Base-by-base conservation (phyloP, 2,888 invertebrate species). In the Watsonalla cultraria region DNA sequence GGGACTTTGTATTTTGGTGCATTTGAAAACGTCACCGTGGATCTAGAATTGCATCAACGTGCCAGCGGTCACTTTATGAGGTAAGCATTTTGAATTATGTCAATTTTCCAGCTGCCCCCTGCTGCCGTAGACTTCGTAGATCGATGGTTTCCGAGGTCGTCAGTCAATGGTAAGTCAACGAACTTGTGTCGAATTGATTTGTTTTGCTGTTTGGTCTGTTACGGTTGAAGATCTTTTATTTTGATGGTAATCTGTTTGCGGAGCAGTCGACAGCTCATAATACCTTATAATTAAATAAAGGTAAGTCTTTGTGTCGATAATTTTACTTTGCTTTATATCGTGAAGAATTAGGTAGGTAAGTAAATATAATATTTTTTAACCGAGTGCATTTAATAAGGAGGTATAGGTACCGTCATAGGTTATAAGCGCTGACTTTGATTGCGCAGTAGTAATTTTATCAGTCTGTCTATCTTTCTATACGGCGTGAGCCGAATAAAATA, bases 21-120 rank as follows among this genome's bases (percentile, higher is more conserved):
- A 75, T 54, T 61, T 65, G 51, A 39, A 92, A 92, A 91, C 91
- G 74, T 79, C 93, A 94, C 86, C 90, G 92, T 94, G 94, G 94
- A 95, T 92, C 94, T 94, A 91, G 94, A 95, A 70, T 92, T 94
- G 80, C 94, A 94, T 76, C 94, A 94, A 91, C 93, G 94, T 91
- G 93, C 94, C 91, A 92, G 92, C 91, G 94, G 94, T 90, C 94
- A 94, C 92, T 94, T 94, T 78, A 93, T 94, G 92, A 94, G 94
- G 95, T 90, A 83, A 75, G 35, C n/a, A 47, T 47, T 47, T n/a
- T n/a, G n/a, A n/a, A 33, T 33, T 24, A 47, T n/a, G 24, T 33
- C 7, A 2, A 42, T 42, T 42, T 42, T 9, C 34, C 24, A 47
- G 14, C 7, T 47, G 52, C 54, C 35, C 55, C 53, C 54, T 34